These are phyloP conservation scores for Venusia cambrica DNA, from an alignment of 2,888 invertebrate genomes.

Conservation along the genomic window DNA sequence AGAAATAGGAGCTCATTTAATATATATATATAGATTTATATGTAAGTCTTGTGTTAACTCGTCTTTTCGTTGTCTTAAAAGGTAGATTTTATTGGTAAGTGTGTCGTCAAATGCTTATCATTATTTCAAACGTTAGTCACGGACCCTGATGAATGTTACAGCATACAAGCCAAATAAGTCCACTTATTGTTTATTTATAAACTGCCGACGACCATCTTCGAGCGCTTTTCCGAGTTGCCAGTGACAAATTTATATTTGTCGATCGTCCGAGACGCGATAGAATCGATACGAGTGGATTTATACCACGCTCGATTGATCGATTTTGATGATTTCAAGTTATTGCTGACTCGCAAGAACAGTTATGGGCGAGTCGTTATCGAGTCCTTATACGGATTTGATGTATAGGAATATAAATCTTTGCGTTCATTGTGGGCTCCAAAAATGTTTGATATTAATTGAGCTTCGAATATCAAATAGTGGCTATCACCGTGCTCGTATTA, in stretches of 20 bases:
- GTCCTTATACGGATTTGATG: constrained; percentile 23
- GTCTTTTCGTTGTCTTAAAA: constrained; percentile 1
- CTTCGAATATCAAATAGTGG: constrained; percentile 29
- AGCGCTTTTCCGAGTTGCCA: constrained; percentile 63
- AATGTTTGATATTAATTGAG: constrained; percentile 28
- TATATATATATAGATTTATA: too few relatives aligned
- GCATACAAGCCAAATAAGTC: constrained; percentile 60
- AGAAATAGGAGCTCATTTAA: too few relatives aligned
- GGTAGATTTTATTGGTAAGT: neutral
- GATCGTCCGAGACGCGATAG: constrained; percentile 69
- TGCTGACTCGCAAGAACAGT: constrained; percentile 42
- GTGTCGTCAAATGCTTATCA: constrained; percentile 12
- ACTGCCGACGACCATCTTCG: constrained; percentile 45
- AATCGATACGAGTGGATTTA: constrained; percentile 74
- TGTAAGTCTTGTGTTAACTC: too few relatives aligned
- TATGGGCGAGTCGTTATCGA: constrained; percentile 25
- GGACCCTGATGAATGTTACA: constrained; percentile 64
- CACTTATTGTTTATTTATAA: constrained; percentile 79
- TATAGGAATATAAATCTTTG: constrained; percentile 26
- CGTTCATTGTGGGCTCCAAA: constrained; percentile 23
- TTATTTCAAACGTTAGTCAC: constrained; percentile 53
- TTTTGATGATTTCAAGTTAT: constrained; percentile 68
- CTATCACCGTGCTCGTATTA: constrained; percentile 38
- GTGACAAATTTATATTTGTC: constrained; percentile 80
- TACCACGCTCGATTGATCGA: constrained; percentile 69